Conservation (phyloP, 1,140 invertebrate genomes). For the Lineus longissimus region DNA sequence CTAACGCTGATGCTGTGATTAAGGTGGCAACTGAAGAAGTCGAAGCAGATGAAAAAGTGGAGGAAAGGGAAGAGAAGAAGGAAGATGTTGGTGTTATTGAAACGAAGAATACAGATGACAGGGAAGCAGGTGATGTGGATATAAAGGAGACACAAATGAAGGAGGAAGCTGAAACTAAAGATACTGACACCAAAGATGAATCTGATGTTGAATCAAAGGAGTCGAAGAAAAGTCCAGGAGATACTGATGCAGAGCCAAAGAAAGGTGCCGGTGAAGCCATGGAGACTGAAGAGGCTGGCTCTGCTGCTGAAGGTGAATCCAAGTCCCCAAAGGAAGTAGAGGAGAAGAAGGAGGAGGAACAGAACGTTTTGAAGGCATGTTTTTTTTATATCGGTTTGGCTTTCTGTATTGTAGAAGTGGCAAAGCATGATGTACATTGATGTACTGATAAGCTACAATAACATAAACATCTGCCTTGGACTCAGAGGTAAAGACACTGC, state of each 20-base stretch:
- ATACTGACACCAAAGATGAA: constrained; percentile 14
- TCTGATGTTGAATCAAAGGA: constrained; percentile 9
- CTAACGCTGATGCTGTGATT: neutral
- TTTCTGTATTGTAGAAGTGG: no score
- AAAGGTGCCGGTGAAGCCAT: constrained; percentile 13
- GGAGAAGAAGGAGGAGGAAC: no score
- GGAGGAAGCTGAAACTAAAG: constrained; percentile 14
- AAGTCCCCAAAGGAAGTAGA: no score
- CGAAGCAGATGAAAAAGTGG: constrained; percentile 12
- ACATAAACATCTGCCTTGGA: no score
- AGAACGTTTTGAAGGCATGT: no score
- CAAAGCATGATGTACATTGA: no score
- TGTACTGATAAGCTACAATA: no score
- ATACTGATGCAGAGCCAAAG: constrained; percentile 3
- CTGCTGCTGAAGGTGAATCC: no score
- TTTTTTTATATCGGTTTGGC: no score
- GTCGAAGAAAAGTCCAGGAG: constrained; percentile 8
- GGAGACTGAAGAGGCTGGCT: neutral
- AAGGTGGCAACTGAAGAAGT: constrained; percentile 10
- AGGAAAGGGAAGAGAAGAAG: neutral
- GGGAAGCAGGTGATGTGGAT: constrained; percentile 12
- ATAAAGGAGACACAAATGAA: constrained; percentile 10
- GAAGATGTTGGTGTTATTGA: constrained; percentile 24
- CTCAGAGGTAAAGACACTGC: no score
- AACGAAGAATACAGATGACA: constrained; percentile 25